Percentiles rank a stretch among this genome's conserved stretches.
These are phyloP conservation scores for Alviniconcha strummeri DNA, from an alignment of 2,888 invertebrate species.

Conservation along the genomic window DNA sequence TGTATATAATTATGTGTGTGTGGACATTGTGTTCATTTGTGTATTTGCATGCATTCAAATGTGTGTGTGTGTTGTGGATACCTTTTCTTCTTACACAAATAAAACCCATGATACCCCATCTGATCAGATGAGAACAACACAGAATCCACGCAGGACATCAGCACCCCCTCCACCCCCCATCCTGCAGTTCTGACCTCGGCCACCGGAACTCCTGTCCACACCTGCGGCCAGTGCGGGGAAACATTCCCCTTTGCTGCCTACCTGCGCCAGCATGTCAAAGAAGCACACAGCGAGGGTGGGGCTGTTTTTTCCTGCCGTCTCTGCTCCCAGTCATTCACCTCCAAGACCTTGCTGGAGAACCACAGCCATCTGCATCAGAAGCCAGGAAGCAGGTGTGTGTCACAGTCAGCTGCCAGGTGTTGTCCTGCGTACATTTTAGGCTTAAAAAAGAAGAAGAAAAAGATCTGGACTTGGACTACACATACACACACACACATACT, in stretches of 20 bases:
- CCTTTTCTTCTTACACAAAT: no score
- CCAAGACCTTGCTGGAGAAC: slow-evolving; percentile 16
- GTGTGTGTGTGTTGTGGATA: no score
- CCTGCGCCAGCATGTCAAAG: slow-evolving; percentile 23
- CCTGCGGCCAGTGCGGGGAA: slow-evolving; percentile 15
- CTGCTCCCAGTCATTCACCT: slow-evolving; percentile 11
- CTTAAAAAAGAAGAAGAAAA: no score
- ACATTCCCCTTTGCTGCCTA: slow-evolving; percentile 24
- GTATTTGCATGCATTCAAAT: no score
- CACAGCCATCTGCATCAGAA: slow-evolving; percentile 19
- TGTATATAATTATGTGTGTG: no score
- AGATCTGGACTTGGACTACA: not conserved
- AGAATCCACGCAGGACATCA: not conserved
- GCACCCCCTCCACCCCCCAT: not conserved
- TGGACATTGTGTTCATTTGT: no score
- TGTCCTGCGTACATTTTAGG: no score
- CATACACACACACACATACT: not conserved
- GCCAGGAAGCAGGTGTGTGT: slow-evolving; percentile 6
- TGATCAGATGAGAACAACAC: not conserved
- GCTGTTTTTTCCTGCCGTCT: slow-evolving; percentile 1
- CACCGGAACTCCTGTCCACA: not conserved
- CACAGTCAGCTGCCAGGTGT: no score
- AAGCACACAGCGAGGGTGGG: not conserved
- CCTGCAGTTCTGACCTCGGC: not conserved
- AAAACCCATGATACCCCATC: no score